Evolutionary conservation across 2,888 invertebrate genomes (phyloP).

Genomic region (Oeneis ivallda): DNA sequence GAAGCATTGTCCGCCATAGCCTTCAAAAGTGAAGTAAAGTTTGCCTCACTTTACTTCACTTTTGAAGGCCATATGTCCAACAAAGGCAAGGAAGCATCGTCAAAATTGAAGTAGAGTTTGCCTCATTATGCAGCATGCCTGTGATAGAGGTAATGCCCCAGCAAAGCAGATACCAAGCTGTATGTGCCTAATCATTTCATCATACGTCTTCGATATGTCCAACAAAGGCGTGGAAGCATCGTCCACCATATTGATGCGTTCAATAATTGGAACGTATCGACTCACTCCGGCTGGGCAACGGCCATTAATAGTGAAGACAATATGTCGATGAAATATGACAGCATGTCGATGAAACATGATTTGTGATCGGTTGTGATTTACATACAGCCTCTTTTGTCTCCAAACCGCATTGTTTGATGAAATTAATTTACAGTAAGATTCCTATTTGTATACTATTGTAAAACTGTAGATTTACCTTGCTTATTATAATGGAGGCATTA

Average conservation of each 20-base stretch:
- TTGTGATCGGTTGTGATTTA: slow-evolving; percentile 6
- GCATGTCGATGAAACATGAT: slow-evolving; percentile 35
- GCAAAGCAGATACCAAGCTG: too few relatives aligned
- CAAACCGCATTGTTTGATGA: slow-evolving; percentile 1
- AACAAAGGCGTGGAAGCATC: slow-evolving; percentile 9
- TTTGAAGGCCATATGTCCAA: too few relatives aligned
- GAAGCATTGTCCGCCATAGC: slow-evolving; percentile 1
- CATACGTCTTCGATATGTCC: slow-evolving; percentile 11
- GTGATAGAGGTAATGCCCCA: too few relatives aligned
- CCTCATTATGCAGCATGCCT: too few relatives aligned
- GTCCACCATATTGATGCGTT: slow-evolving; percentile 11
- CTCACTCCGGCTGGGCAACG: slow-evolving; percentile 8
- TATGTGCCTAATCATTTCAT: too few relatives aligned
- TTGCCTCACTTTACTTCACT: too few relatives aligned
- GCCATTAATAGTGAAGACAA: slow-evolving; percentile 32
- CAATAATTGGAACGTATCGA: slow-evolving; percentile 23
- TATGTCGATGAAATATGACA: slow-evolving; percentile 38
- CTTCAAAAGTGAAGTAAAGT: too few relatives aligned
- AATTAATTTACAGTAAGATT: background rate
- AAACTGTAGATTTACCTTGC: too few relatives aligned
- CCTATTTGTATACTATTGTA: too few relatives aligned
- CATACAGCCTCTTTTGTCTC: slow-evolving; percentile 5
- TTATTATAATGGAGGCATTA: too few relatives aligned
- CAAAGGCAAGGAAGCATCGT: too few relatives aligned
- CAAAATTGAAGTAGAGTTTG: too few relatives aligned